These are phyloP conservation scores for Zaprionus taronus DNA, from an alignment of 1,140 invertebrate genomes.

Conservation along the genomic window DNA sequence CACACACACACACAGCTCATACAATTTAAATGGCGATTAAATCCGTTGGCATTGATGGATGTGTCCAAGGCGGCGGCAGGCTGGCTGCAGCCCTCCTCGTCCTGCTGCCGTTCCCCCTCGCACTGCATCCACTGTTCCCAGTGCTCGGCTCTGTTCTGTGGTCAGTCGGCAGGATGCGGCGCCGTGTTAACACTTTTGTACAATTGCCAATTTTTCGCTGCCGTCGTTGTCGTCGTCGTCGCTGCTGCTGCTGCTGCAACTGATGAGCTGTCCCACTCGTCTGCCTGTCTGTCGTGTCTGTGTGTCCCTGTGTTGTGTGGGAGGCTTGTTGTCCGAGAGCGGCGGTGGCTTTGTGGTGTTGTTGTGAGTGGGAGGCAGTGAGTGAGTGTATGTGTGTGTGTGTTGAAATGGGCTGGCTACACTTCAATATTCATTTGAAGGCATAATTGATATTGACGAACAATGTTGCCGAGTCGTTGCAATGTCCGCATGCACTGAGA, in stretches of 20 bases:
- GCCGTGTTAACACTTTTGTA: slow-evolving; percentile 82
- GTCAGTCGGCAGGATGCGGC: slow-evolving; percentile 77
- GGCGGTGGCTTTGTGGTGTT: slow-evolving; percentile 72
- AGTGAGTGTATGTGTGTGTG: slow-evolving; percentile 6
- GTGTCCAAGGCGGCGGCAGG: slow-evolving; percentile 67
- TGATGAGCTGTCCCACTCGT: slow-evolving; percentile 51
- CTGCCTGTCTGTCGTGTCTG: background rate
- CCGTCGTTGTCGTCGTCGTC: slow-evolving; percentile 27
- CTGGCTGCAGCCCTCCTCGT: slow-evolving; percentile 7
- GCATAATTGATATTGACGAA: slow-evolving; percentile 83
- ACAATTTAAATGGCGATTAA: slow-evolving; percentile 84
- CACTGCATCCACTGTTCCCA: slow-evolving; percentile 2
- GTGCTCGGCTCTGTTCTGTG: slow-evolving; percentile 55
- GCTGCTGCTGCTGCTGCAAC: slow-evolving; percentile 19
- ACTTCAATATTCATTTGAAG: slow-evolving; percentile 83
- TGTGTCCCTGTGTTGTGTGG: slow-evolving; percentile 20
- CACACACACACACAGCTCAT: slow-evolving; percentile 24
- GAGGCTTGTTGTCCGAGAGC: slow-evolving; percentile 30
- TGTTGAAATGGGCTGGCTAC: slow-evolving; percentile 55
- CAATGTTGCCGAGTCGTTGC: slow-evolving; percentile 66
- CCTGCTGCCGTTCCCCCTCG: slow-evolving; percentile 13
- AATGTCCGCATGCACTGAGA: slow-evolving; percentile 53
- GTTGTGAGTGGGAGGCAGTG: slow-evolving; percentile 27
- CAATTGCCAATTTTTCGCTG: slow-evolving; percentile 80
- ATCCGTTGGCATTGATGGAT: slow-evolving; percentile 83